Evolutionary conservation across 2,888 invertebrate genomes (phyloP).

Genomic region (Trachelus troglodyta): DNA sequence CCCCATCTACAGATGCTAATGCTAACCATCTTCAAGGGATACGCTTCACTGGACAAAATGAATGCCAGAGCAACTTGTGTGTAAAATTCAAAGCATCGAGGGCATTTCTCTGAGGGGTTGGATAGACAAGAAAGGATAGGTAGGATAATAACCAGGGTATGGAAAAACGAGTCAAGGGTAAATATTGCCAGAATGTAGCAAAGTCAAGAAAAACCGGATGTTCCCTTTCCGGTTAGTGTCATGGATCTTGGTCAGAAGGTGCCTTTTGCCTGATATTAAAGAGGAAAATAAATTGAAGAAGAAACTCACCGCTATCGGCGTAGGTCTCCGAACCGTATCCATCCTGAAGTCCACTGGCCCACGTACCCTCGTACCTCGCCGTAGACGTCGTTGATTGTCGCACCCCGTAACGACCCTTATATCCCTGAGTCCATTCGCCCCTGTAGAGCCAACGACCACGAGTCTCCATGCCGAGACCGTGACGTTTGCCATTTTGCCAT

Average conservation of each 20-base stretch:
- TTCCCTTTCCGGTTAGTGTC: neutral
- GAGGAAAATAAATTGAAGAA: neutral
- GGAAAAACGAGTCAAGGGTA: neutral
- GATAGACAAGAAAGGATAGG: neutral
- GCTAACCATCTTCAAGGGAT: neutral
- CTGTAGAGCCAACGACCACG: slow-evolving; percentile 97
- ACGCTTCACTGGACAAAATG: neutral
- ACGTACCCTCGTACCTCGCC: slow-evolving; percentile 97
- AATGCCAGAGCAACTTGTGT: neutral
- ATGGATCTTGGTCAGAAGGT: neutral
- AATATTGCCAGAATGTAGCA: neutral
- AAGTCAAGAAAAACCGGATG: neutral
- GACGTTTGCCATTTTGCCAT: slow-evolving; percentile 99
- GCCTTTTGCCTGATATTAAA: too few relatives aligned
- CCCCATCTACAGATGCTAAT: neutral
- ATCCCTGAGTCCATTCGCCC: slow-evolving; percentile 99
- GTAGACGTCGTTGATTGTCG: slow-evolving; percentile 94
- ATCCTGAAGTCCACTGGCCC: slow-evolving; percentile 98
- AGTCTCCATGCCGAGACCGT: slow-evolving; percentile 97
- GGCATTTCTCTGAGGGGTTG: neutral
- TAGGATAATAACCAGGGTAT: neutral
- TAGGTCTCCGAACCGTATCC: slow-evolving; percentile 99
- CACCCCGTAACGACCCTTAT: slow-evolving; percentile 98
- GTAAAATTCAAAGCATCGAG: neutral
- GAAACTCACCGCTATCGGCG: slow-evolving; percentile 94